phyloP scores from a whole-genome alignment of 2,113 vertebrate genomes.

The Vimba vimba region DNA sequence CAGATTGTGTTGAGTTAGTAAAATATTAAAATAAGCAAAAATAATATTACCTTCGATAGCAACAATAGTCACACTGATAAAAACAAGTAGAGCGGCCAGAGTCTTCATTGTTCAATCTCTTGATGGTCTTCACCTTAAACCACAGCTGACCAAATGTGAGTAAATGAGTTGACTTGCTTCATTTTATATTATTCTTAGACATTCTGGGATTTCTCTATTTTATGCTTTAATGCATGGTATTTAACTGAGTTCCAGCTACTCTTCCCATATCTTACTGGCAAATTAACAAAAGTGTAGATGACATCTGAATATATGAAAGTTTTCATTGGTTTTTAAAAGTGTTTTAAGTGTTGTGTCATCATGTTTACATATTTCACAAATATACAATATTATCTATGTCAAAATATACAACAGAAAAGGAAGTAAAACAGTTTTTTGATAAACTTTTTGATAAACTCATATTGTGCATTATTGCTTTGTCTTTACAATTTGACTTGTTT shows the following conservation, averaged over 20 bases:
- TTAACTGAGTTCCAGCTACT: background rate
- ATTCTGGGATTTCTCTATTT: background rate
- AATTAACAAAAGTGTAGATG: background rate
- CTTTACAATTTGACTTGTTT: no score
- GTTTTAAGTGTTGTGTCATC: background rate
- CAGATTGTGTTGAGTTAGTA: background rate
- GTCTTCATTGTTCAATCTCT: conserved; percentile 45
- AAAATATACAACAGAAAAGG: background rate
- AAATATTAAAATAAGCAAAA: background rate
- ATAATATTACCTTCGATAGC: conserved; percentile 33
- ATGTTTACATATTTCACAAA: background rate
- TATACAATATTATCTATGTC: background rate
- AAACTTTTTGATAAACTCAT: no score
- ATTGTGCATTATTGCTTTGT: no score
- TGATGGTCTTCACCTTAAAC: background rate
- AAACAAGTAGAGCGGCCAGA: conserved; percentile 20
- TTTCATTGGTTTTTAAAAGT: background rate
- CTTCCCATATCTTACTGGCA: background rate
- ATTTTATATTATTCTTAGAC: background rate
- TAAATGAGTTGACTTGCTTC: background rate
- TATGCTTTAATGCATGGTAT: background rate
- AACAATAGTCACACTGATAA: conserved; percentile 23
- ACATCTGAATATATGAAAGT: background rate
- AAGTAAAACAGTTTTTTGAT: no score
- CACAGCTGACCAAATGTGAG: background rate